phyloP scores from a whole-genome alignment of 1,140 invertebrate species.

The Calephelis nemesis region DNA sequence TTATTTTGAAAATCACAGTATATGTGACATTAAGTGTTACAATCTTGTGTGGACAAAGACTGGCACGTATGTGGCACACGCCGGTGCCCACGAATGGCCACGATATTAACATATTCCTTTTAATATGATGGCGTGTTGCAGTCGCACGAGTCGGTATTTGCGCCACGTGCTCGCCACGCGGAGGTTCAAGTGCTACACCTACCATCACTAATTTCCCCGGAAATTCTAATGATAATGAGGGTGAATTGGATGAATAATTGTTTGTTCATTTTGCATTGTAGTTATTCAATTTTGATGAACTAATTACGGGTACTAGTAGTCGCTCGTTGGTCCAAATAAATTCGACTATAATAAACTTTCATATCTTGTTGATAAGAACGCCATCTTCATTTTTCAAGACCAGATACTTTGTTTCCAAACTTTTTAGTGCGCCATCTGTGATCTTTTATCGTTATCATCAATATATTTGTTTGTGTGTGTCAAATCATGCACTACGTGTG shows the following conservation, averaged over 20 bases:
- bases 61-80: slow-evolving; percentile 38
- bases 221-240: slow-evolving; percentile 44
- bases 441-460: too few species aligned
- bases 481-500: too few species aligned
- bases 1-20: slow-evolving; percentile 26
- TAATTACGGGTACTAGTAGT: too few species aligned
- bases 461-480: too few species aligned
- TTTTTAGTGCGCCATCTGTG: too few species aligned
- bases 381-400: too few species aligned
- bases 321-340: background rate
- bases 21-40: slow-evolving; percentile 57
- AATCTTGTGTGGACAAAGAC: slow-evolving; percentile 49
- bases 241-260: slow-evolving; percentile 33
- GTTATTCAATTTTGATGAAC: slow-evolving; percentile 18
- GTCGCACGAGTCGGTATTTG: slow-evolving; percentile 54
- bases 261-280: slow-evolving; percentile 50
- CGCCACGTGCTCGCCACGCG: slow-evolving; percentile 50
- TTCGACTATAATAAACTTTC: too few species aligned
- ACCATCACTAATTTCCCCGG: slow-evolving; percentile 54
- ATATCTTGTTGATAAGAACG: too few species aligned
- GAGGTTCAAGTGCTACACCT: slow-evolving; percentile 45
- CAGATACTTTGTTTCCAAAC: too few species aligned
- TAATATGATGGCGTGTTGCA: slow-evolving; percentile 55
- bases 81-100: slow-evolving; percentile 25
- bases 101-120: slow-evolving; percentile 56